Evolutionary conservation across 2,888 invertebrate species (phyloP).

Genomic region (Erebia palarica): DNA sequence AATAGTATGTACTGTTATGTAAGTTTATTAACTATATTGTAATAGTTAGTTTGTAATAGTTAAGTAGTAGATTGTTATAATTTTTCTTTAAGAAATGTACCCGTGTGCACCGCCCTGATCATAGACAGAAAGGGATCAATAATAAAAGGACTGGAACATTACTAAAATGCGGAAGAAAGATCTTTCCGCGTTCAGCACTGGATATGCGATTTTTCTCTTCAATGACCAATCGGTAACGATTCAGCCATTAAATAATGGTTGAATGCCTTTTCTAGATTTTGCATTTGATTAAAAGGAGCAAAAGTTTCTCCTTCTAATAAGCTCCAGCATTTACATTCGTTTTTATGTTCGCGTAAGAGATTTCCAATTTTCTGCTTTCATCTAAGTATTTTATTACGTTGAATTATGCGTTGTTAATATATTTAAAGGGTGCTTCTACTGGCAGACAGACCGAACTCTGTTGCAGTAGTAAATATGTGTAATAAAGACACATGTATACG

Average conservation of each 20-base stretch:
- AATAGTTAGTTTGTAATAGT: no score
- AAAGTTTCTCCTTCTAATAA: background rate
- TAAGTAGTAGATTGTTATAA: no score
- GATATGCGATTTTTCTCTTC: conserved; percentile 34
- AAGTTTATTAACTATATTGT: no score
- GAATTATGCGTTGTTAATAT: no score
- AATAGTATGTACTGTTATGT: no score
- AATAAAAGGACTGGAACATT: conserved; percentile 2
- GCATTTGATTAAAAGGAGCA: background rate
- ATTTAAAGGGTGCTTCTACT: no score
- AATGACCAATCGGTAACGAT: conserved; percentile 29
- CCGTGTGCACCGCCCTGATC: no score
- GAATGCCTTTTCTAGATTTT: conserved; percentile 12
- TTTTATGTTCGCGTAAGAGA: background rate
- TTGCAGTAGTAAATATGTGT: no score
- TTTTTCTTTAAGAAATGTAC: no score
- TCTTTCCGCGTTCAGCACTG: conserved; percentile 25
- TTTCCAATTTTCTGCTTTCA: background rate
- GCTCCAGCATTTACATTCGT: conserved; percentile 2
- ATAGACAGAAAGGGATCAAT: background rate
- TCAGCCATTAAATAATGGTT: conserved; percentile 25
- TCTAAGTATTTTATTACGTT: no score
- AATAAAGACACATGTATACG: no score
- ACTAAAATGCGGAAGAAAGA: conserved; percentile 19
- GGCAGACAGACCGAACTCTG: no score